Base-by-base conservation (phyloP, 2,888 invertebrate species). In the Anoncus sp. region DNA sequence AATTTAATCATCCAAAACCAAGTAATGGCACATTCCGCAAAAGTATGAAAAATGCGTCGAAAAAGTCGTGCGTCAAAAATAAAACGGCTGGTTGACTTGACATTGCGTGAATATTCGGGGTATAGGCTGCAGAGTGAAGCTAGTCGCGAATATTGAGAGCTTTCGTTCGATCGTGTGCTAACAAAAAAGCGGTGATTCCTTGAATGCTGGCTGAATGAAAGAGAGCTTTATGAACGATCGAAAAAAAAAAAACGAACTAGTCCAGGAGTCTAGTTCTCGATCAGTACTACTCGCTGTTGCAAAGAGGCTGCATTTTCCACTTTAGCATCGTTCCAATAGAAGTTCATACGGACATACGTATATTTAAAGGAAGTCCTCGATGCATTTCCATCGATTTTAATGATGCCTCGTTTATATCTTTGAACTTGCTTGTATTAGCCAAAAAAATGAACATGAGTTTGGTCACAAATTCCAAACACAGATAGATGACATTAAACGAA, bases 61-160 rank as follows among this genome's bases (percentile, higher is more conserved):
- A 45, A 40, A 35, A 67, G 18, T 49, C 35, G 2, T 22, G 18
- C 14, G 43, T 51, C 65, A 27, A 55, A 63, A 18, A 27, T 20
- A 20, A 66, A 53, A 55, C 38, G 31, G 9, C 22, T 10, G 38
- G 60, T 31, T 55, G 38, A 75, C 51, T 35, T 74, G 65, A 60
- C 74, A 51, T 65, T 14, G 35, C 24, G 22, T 24, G 22, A 0
- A 10, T 16, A 18, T 14, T 16, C 9, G n/a, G n/a, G n/a, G 10
- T 59, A 12, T 27, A 38, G 10, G 12, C 40, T 43, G 38, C 12
- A 6, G 20, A 67, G 57, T 69, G 72, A 79, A 72, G 27, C 51
- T 67, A 20, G 72, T 43, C 60, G n/a, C 55, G 31, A 45, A 53
- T 45, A 43, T 60, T 12, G 7, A 6, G 10, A 16, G 14, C 22